These are phyloP conservation scores for Troides helena DNA, from an alignment of 2,888 invertebrate genomes.

Conservation along the genomic window DNA sequence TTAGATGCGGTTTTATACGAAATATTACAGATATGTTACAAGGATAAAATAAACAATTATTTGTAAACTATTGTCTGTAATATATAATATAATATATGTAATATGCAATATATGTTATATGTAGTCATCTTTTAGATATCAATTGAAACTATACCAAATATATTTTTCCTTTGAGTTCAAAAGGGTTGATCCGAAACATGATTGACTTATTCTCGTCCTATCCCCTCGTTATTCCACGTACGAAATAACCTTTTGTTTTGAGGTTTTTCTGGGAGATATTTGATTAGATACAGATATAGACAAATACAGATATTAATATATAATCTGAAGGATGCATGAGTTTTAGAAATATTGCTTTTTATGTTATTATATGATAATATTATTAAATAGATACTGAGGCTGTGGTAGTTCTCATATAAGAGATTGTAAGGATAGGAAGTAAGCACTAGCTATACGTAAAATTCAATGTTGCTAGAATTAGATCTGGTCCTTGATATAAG, in stretches of 20 bases:
- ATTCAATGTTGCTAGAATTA: too few species aligned
- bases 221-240: background rate
- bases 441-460: too few species aligned
- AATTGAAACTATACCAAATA: slow-evolving; percentile 1
- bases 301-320: background rate
- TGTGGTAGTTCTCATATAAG: too few species aligned
- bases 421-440: too few species aligned
- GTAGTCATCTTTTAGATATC: background rate
- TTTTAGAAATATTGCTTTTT: background rate
- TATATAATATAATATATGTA: background rate
- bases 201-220: slow-evolving; percentile 10
- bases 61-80: too few species aligned
- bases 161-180: slow-evolving; percentile 8
- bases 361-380: background rate
- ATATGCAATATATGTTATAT: background rate
- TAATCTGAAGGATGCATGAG: background rate
- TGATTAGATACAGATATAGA: background rate
- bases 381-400: too few species aligned
- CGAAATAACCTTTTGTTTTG: background rate
- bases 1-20: background rate
- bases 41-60: too few species aligned
- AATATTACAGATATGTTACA: background rate
- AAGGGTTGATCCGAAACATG: slow-evolving; percentile 1
- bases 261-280: background rate
- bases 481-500: too few species aligned